A percentile compares a stretch with the other conserved stretches of the same genome.
Evolutionary conservation across 2,888 invertebrate species (phyloP).

Genomic region (Congeria kusceri): DNA sequence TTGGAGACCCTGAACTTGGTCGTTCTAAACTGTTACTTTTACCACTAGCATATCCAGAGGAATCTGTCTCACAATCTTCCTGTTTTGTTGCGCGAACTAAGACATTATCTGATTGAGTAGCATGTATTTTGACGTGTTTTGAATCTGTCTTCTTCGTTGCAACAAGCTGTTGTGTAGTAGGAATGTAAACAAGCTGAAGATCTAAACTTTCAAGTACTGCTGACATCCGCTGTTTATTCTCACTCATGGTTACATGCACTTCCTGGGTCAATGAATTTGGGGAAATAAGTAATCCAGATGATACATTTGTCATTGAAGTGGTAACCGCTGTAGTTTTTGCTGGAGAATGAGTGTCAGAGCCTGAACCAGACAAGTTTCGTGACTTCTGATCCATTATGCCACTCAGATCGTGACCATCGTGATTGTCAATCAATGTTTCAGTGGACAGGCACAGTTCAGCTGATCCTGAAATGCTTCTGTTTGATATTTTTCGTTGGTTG

Average conservation of each 20-base stretch:
- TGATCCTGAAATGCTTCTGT: constrained; percentile 9
- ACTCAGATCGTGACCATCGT: constrained; percentile 13
- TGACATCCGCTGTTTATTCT: constrained; percentile 77
- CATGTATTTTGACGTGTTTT: constrained; percentile 1
- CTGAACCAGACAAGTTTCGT: constrained; percentile 31
- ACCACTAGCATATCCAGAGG: constrained; percentile 18
- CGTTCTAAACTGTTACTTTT: constrained; percentile 28
- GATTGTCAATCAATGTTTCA: constrained; percentile 61
- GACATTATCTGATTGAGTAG: constrained; percentile 1
- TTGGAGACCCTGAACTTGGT: constrained; percentile 46
- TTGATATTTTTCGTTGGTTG: not conserved
- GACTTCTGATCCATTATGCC: constrained; percentile 7
- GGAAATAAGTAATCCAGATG: constrained; percentile 75
- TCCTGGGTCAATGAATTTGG: constrained; percentile 77
- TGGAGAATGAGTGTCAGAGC: constrained; percentile 20
- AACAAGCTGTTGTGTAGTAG: constrained; percentile 79
- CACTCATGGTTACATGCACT: constrained; percentile 72
- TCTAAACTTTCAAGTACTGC: constrained; percentile 82
- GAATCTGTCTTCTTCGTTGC: constrained; percentile 17
- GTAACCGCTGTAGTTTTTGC: constrained; percentile 34
- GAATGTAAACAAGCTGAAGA: constrained; percentile 79
- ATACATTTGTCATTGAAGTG: constrained; percentile 58
- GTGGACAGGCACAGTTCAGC: constrained; percentile 58
- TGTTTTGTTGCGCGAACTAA: constrained; percentile 21
- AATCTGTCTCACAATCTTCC: constrained; percentile 31